These are phyloP conservation scores for Ascaphus truei DNA, from an alignment of 2,113 vertebrate species.

Conservation along the genomic window DNA sequence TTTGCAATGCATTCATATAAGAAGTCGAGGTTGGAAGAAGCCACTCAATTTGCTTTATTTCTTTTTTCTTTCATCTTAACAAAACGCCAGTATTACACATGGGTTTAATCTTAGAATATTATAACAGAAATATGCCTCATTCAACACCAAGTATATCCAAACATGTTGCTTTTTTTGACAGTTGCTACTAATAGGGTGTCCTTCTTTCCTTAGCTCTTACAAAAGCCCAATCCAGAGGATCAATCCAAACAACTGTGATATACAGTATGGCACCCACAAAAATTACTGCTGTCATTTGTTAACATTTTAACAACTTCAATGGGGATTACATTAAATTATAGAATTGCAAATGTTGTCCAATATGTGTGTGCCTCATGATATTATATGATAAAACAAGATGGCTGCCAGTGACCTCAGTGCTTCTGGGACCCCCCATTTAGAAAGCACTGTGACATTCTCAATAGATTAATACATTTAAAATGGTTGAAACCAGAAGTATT, in stretches of 20 bases:
- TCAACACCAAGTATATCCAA: neutral
- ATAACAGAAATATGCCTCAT: neutral
- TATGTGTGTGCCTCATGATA: neutral
- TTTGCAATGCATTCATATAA: constrained; percentile 71
- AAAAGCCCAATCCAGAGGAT: neutral
- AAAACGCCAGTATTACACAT: neutral
- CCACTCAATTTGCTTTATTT: constrained; percentile 57
- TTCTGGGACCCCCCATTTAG: neutral
- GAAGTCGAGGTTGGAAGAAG: constrained; percentile 64
- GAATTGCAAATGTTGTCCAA: neutral
- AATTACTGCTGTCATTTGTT: neutral
- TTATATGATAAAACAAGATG: neutral
- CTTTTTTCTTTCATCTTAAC: constrained; percentile 38
- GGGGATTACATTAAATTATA: neutral
- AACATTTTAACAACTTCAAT: neutral
- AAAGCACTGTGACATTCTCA: no score
- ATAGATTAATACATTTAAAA: no score
- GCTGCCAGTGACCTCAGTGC: neutral
- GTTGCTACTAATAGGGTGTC: neutral
- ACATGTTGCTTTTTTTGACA: neutral
- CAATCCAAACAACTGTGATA: neutral
- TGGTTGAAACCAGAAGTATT: constrained; percentile 39
- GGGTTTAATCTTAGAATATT: neutral
- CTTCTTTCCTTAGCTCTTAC: neutral
- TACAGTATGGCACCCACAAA: neutral